These are phyloP conservation scores for Drosophila kanapiae DNA, from an alignment of 1,140 invertebrate species.

Conservation along the genomic window DNA sequence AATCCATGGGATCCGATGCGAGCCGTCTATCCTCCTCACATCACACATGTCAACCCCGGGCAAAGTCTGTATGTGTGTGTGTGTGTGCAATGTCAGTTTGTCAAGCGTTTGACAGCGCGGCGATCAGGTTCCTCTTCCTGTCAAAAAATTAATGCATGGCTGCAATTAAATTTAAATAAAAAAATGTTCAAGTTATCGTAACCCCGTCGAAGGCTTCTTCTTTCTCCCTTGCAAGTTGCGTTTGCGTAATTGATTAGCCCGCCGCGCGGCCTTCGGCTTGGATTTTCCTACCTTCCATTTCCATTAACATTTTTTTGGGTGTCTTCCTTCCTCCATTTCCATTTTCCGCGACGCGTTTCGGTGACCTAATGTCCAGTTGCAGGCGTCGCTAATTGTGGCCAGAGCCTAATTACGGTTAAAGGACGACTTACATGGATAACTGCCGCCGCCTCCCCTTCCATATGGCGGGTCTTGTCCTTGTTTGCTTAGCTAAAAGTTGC, in stretches of 20 bases:
- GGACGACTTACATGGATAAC: not conserved
- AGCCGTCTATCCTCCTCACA: not conserved
- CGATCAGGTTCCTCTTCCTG: conserved; percentile 61
- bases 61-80: too few relatives aligned
- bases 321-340: not conserved
- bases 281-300: conserved; percentile 7
- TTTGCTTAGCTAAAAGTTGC: conserved; percentile 31
- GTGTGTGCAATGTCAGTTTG: too few relatives aligned
- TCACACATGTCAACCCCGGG: conserved; percentile 33
- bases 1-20: conserved; percentile 18
- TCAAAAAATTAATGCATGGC: conserved; percentile 59
- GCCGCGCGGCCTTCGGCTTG: conserved; percentile 34
- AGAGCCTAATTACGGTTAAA: conserved; percentile 15
- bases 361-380: conserved; percentile 27
- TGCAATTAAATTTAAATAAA: conserved; percentile 80
- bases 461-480: conserved; percentile 4
- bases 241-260: conserved; percentile 73
- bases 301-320: not conserved
- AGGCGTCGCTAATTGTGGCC: conserved; percentile 25
- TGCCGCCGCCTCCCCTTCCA: conserved; percentile 3
- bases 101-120: conserved; percentile 68
- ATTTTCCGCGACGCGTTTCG: not conserved
- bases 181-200: conserved; percentile 62
- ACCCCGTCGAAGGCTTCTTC: not conserved
- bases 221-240: conserved; percentile 39